Base-by-base conservation (phyloP, 2,888 invertebrate species). In the Bimastos eiseni region DNA sequence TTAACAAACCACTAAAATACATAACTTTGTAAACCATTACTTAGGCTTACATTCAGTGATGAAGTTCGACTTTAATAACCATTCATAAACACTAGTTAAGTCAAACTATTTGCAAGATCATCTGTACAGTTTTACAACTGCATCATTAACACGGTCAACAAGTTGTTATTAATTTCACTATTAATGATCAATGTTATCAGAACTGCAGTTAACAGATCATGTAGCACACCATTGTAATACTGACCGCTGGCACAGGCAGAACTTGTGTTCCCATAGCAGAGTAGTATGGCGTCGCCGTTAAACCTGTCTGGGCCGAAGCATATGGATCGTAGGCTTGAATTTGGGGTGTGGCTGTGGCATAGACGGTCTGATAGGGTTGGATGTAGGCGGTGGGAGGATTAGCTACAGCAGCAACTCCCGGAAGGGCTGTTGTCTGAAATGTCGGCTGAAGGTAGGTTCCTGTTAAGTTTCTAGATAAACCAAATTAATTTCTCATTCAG, bases 261-360 rank as follows among this genome's bases (percentile, higher is more conserved):
- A 86, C 86, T 36, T 86, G 86, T 36, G 86, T 36, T 36, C 86
- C 86, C 34, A 86, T 24, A 34, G 86, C 86, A 86, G 86, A 86
- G 5, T 36, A n/a, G 86, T 86, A 86, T 6, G 86, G 86, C 21
- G 86, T 0, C 0, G 86, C 37, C 21, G 86, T 24, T 24, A 86
- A 37, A 1, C 36, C 86, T 11, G 86, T 5, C 37, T 34, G 86
- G 37, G 86, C 19, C 1, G 34, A 24, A 19, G 86, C 34, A 30
- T 86, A 86, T 6, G 86, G 86, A 37, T 86, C 86, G 36, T 86
- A 86, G 34, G 86, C 17, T 34, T 86, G 86, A 86, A 86, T 37
- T 24, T 86, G 86, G 19, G 86, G 86, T 6, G 86, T 86, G 86
- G 86, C 34, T 15, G 86, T 36, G 34, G 86, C 86, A 86, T 86